Conservation (phyloP, 2,113 vertebrate genomes). For the Eulacestoma nigropectus region DNA sequence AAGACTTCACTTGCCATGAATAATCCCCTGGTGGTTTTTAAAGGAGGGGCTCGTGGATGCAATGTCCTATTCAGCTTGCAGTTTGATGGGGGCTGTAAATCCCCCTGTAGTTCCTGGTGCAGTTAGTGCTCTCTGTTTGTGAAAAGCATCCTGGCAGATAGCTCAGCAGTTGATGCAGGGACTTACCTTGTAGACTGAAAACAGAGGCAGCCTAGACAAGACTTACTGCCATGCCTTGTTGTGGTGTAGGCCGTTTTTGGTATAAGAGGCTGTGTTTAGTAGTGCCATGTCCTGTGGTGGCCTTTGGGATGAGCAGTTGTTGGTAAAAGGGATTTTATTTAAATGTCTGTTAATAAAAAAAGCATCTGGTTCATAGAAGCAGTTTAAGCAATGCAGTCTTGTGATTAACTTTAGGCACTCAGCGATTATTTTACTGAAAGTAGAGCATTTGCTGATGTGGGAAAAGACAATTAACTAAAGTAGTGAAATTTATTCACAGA, state of each 20-base stretch:
- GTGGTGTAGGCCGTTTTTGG: neutral
- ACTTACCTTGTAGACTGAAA: neutral
- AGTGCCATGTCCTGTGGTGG: accelerated
- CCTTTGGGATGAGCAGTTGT: neutral
- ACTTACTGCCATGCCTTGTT: accelerated
- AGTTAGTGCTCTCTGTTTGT: neutral
- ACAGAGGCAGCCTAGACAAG: neutral
- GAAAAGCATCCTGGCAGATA: neutral
- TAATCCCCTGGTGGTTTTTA: neutral
- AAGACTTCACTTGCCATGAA: neutral
- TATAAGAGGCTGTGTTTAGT: neutral
- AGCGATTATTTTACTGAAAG: neutral
- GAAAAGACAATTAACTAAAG: neutral
- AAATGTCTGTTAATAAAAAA: neutral
- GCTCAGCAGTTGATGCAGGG: neutral
- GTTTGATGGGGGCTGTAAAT: neutral
- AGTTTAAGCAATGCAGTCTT: neutral
- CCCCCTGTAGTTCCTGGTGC: neutral
- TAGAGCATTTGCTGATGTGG: neutral
- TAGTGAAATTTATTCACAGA: neutral
- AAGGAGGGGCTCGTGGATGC: neutral
- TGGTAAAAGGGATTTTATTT: neutral
- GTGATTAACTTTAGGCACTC: neutral
- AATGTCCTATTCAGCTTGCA: neutral
- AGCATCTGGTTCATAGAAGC: neutral